Conservation (phyloP, 2,797 vertebrate species). For the Paramormyrops hopkinsi region DNA sequence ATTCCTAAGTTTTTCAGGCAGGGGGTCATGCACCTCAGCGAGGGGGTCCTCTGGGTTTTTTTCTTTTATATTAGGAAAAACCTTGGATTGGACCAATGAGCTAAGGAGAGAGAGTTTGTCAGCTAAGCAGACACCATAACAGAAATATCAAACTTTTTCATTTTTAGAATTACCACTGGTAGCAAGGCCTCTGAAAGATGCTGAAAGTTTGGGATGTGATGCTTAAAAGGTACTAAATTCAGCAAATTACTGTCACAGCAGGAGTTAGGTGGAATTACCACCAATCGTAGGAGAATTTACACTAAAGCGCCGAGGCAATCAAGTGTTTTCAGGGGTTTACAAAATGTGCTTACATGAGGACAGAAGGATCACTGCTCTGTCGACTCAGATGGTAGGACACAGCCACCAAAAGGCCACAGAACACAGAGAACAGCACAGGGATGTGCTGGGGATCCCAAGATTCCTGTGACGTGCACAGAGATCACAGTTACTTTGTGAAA, state of each 20-base stretch:
- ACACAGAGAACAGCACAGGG: conserved; percentile 92
- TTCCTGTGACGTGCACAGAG: conserved; percentile 63
- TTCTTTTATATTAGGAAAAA: conserved; percentile 86
- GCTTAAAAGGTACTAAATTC: neutral
- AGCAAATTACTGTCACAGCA: neutral
- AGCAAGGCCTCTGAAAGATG: neutral
- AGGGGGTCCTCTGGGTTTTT: conserved; percentile 96
- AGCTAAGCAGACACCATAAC: neutral
- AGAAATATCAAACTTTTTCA: neutral
- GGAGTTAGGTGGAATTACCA: neutral
- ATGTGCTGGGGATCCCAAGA: conserved; percentile 97
- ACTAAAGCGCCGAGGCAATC: neutral
- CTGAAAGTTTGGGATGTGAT: neutral
- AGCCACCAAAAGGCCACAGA: conserved; percentile 93
- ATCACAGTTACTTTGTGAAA: neutral
- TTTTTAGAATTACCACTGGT: neutral
- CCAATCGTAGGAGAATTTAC: neutral
- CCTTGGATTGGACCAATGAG: conserved; percentile 88
- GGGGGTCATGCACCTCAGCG: conserved; percentile 91
- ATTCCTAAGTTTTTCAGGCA: conserved; percentile 92
- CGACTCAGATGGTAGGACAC: conserved; percentile 95
- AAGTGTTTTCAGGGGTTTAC: neutral
- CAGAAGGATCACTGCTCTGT: conserved; percentile 92
- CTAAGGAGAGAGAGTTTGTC: conserved; percentile 48
- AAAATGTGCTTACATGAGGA: conserved; percentile 81